Evolutionary conservation across 2,888 invertebrate genomes (phyloP).

Genomic region (Drosophila paranaensis): DNA sequence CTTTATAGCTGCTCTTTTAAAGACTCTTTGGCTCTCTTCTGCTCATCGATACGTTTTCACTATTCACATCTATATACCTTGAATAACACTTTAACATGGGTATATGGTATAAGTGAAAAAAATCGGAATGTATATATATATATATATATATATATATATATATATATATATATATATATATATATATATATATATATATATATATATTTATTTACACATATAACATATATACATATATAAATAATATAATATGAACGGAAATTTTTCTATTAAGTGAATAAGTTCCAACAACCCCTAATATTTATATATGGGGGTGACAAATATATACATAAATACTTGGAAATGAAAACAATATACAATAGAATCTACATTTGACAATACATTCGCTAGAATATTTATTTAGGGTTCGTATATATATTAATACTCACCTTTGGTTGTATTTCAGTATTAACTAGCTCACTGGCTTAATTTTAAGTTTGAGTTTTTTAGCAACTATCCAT

Average conservation of each 20-base stretch:
- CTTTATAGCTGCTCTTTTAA: too few species aligned
- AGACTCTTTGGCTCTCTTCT: too few species aligned
- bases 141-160: too few species aligned
- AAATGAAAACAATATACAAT: slow-evolving; percentile 1
- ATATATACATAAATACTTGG: not conserved
- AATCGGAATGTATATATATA: too few species aligned
- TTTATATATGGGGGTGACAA: slow-evolving; percentile 6
- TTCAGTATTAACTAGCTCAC: slow-evolving; percentile 1
- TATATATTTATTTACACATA: too few species aligned
- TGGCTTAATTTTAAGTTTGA: slow-evolving; percentile 13
- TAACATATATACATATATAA: too few species aligned
- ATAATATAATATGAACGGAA: not conserved
- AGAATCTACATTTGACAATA: not conserved
- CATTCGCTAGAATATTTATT: not conserved
- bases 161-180: too few species aligned
- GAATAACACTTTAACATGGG: too few species aligned
- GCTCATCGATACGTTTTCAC: too few species aligned
- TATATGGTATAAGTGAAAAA: too few species aligned
- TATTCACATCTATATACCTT: too few species aligned
- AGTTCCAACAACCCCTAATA: slow-evolving; percentile 30
- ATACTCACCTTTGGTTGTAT: slow-evolving; percentile 22
- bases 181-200: too few species aligned
- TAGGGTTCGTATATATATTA: not conserved
- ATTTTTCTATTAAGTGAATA: slow-evolving; percentile 1
- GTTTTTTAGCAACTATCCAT: slow-evolving; percentile 21